Evolutionary conservation across 2,797 vertebrate species (phyloP).

Genomic region (Myotis findleyi): DNA sequence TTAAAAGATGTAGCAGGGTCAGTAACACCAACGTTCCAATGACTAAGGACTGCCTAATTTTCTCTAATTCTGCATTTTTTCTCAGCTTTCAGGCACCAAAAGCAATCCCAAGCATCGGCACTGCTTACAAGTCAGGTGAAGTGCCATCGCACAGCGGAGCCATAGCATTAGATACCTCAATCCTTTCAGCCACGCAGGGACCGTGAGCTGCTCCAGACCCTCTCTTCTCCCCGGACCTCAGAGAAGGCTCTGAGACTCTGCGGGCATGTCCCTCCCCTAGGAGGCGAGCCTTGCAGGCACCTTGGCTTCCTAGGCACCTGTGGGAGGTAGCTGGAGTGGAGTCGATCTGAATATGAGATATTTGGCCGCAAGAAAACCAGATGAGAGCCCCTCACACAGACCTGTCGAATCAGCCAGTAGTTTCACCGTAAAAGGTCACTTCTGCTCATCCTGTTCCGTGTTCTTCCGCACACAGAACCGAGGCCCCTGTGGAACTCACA

Average conservation of each 20-base stretch:
- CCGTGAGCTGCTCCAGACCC: rapidly evolving
- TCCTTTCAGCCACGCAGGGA: neutral
- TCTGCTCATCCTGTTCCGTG: neutral
- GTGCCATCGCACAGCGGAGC: neutral
- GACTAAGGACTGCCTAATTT: neutral
- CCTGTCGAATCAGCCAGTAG: neutral
- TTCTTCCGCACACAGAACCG: neutral
- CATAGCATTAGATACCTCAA: neutral
- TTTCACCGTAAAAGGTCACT: neutral
- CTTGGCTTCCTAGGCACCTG: neutral
- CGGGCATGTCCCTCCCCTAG: neutral
- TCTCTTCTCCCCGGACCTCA: neutral
- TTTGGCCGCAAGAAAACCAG: neutral
- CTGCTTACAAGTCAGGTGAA: neutral
- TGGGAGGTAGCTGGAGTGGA: neutral
- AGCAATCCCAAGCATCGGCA: neutral
- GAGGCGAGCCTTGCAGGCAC: neutral
- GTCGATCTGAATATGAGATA: neutral
- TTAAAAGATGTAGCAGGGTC: neutral
- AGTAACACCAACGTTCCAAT: neutral
- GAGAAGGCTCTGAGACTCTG: neutral
- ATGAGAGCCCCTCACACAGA: neutral
- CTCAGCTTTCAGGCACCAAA: neutral
- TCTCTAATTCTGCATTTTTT: neutral
- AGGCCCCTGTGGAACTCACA: neutral